Evolutionary conservation across 2,113 vertebrate species (phyloP).

Genomic region (Tragelaphus imberbis): DNA sequence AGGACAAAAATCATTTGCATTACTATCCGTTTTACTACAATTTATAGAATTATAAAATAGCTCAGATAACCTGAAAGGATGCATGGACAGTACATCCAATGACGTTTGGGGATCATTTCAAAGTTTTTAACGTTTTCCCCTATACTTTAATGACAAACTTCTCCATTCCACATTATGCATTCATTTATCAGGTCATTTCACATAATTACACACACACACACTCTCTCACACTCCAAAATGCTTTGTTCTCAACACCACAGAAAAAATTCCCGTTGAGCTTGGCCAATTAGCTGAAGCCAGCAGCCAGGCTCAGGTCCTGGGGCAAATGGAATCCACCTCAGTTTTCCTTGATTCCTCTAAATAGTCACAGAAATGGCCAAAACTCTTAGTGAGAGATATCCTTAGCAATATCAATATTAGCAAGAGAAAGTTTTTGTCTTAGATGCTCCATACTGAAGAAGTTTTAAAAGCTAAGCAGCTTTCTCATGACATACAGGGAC

Average conservation of each 20-base stretch:
- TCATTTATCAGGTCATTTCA: neutral
- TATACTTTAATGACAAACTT: neutral
- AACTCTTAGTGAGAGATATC: neutral
- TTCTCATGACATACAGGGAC: neutral
- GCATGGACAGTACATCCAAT: neutral
- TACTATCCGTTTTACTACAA: neutral
- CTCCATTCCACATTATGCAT: neutral
- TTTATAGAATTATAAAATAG: neutral
- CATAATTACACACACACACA: neutral
- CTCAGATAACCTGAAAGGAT: neutral
- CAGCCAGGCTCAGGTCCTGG: neutral
- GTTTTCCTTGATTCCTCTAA: neutral
- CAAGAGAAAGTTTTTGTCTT: neutral
- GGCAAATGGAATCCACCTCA: neutral
- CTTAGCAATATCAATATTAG: neutral
- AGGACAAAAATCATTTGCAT: neutral
- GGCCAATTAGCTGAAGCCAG: neutral
- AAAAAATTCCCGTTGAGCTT: neutral
- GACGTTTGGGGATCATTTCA: neutral
- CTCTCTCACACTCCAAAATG: neutral
- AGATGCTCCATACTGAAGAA: neutral
- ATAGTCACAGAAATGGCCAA: neutral
- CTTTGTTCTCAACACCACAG: neutral
- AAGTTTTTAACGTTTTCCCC: neutral
- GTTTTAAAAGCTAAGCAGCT: constrained; percentile 70